Evolutionary conservation across 92 coral and sea anemone genomes (phyloP), one percentile per base, ranked within the genome.

Genomic region (Porites lobata): DNA sequence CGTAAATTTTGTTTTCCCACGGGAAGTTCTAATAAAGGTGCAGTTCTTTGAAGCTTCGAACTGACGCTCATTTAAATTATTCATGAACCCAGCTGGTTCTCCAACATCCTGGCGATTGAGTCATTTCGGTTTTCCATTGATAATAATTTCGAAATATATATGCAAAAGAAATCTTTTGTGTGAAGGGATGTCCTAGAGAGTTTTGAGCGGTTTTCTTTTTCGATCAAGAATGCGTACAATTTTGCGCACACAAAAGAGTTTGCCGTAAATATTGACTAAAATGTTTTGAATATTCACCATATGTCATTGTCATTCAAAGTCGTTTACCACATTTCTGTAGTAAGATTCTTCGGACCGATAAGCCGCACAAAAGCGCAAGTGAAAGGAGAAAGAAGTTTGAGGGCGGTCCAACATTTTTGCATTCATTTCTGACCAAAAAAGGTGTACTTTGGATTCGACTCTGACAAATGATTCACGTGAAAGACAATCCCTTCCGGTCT

Each of bases 361-460:
- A 84, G 32, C 32, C 32, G 32, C 32, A 29, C 32, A 29, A 29
- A 29, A 29, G 72, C 20, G 5, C 9, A 7, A 62, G 2, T 78
- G 87, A 84, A 38, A 14, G 9, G 18, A 74, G 87, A 50, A 57
- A 73, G 65, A 73, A 63, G 56, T 50, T 84, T 47, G 80, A 84
- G 73, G 74, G 80, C 73, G 65, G 80, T 73, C 80, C 80, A 15
- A 12, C 32, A 84, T 20, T 8, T 62, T 32, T 24, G 78, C 64
- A 51, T 13, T 9, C 8, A 3, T 69, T 87, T 81, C 26, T 86
- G 80, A 57, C 94, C 91, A 67, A 70, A 81, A 75, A 76, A 59
- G 91, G 88, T 69, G 32, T 29, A 17, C 38, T 53, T 20, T 19
- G 66, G 57, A 82, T 11, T 53, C 57, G 9, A 61, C 58, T 9